A percentile compares a stretch with the other conserved stretches of the same genome.
Evolutionary conservation across 1,140 invertebrate genomes (phyloP).

Genomic region (Hyposmocoma kahamanoa): DNA sequence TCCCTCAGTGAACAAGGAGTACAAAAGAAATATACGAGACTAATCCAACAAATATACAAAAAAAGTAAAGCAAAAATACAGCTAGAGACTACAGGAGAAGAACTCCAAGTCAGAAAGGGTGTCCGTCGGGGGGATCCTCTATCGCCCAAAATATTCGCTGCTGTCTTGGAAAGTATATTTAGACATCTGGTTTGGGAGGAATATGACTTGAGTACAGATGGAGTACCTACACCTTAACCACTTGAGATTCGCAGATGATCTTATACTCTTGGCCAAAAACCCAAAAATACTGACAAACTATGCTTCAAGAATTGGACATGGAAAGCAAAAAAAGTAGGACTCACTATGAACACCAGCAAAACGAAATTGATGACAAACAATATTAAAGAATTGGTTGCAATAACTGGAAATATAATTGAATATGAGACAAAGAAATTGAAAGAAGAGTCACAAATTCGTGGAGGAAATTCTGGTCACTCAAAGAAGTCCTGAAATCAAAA

Average conservation of each 20-base stretch:
- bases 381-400: no score
- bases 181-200: conserved; percentile 8
- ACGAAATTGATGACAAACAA: no score
- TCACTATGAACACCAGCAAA: no score
- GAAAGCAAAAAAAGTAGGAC: no score
- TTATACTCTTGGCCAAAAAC: no score
- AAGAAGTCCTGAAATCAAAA: no score
- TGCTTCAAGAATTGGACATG: no score
- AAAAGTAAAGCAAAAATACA: conserved; percentile 2
- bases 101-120: not conserved
- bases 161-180: conserved; percentile 1
- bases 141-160: conserved; percentile 2
- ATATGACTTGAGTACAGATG: conserved; percentile 3
- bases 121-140: conserved; percentile 5
- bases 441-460: no score
- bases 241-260: conserved; percentile 5
- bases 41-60: conserved; percentile 1
- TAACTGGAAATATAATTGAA: no score
- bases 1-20: conserved; percentile 2
- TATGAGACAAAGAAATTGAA: no score
- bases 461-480: no score
- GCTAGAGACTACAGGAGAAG: not conserved
- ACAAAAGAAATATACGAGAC: not conserved
- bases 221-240: conserved; percentile 5
- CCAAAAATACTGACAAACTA: no score